Evolutionary conservation across 35 echinoderm and acorn worm species (phyloP).

Genomic region (Heliocidaris tuberculata): DNA sequence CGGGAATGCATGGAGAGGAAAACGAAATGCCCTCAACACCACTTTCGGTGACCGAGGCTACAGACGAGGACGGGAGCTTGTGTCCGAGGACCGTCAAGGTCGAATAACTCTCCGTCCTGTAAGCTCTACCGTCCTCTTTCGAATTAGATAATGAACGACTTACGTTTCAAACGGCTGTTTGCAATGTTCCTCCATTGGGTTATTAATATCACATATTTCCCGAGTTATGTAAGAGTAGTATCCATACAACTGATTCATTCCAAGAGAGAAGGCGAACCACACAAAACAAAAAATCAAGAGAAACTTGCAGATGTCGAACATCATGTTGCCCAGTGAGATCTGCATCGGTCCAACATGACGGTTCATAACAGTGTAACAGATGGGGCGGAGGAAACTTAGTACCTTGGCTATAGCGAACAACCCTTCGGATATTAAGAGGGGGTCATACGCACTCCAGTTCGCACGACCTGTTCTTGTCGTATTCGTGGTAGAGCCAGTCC

Average conservation of each 20-base stretch:
- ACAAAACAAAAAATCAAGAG: constrained; percentile 97
- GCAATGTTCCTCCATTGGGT: constrained; percentile 58
- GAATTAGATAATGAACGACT: constrained; percentile 21
- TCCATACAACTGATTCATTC: constrained; percentile 96
- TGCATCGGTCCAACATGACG: constrained; percentile 98
- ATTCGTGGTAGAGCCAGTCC: not conserved
- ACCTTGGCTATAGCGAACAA: constrained; percentile 97
- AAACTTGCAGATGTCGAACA: constrained; percentile 99
- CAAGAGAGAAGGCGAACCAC: constrained; percentile 96
- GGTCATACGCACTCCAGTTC: constrained; percentile 68
- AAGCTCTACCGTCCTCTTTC: too few relatives aligned
- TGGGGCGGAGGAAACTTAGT: constrained; percentile 86
- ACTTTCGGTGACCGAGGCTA: not conserved
- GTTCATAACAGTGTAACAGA: constrained; percentile 91
- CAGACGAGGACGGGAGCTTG: too few relatives aligned
- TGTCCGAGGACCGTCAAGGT: too few relatives aligned
- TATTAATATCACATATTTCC: constrained; percentile 45
- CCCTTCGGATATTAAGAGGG: constrained; percentile 86
- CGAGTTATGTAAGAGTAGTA: constrained; percentile 72
- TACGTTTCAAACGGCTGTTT: constrained; percentile 87
- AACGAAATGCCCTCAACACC: not conserved
- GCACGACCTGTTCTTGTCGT: constrained; percentile 42
- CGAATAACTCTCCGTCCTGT: too few relatives aligned
- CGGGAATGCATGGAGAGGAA: too few relatives aligned
- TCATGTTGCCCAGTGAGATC: constrained; percentile 96